phyloP scores from a whole-genome alignment of 2,888 invertebrate species.

The Agrochola litura region DNA sequence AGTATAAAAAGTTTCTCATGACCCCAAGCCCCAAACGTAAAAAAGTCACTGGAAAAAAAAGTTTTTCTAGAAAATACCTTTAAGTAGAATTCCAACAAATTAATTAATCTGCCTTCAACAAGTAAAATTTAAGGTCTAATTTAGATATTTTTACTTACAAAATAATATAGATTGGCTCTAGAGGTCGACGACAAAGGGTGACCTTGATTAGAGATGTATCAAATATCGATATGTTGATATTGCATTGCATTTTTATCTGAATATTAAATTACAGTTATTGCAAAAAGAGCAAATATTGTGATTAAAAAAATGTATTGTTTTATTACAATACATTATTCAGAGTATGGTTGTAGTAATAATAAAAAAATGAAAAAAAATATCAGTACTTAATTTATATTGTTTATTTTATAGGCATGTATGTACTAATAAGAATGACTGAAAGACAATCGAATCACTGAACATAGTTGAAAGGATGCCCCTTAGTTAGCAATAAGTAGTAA shows the following conservation, averaged over 20 bases:
- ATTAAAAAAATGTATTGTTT: slow-evolving; percentile 18
- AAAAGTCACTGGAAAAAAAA: no score
- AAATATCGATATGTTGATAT: slow-evolving; percentile 38
- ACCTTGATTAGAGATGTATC: slow-evolving; percentile 54
- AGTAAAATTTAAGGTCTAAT: slow-evolving; percentile 35
- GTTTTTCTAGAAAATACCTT: slow-evolving; percentile 3
- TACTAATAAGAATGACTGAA: background rate
- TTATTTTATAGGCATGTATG: background rate
- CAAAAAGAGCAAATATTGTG: slow-evolving; percentile 33
- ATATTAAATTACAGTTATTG: slow-evolving; percentile 44
- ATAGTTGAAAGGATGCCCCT: background rate
- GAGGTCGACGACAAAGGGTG: slow-evolving; percentile 49
- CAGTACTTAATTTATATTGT: background rate
- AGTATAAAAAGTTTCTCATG: no score
- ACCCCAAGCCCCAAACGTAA: no score
- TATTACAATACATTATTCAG: slow-evolving; percentile 27
- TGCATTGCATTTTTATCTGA: slow-evolving; percentile 38
- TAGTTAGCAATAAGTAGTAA: no score
- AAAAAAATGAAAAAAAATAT: background rate
- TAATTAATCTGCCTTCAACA: slow-evolving; percentile 46
- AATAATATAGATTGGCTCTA: slow-evolving; percentile 42
- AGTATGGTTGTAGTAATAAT: background rate
- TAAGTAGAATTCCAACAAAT: slow-evolving; percentile 21
- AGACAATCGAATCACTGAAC: background rate
- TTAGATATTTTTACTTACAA: slow-evolving; percentile 35